phyloP scores from a whole-genome alignment of 2,113 vertebrate species.

The Mustelus asterias region DNA sequence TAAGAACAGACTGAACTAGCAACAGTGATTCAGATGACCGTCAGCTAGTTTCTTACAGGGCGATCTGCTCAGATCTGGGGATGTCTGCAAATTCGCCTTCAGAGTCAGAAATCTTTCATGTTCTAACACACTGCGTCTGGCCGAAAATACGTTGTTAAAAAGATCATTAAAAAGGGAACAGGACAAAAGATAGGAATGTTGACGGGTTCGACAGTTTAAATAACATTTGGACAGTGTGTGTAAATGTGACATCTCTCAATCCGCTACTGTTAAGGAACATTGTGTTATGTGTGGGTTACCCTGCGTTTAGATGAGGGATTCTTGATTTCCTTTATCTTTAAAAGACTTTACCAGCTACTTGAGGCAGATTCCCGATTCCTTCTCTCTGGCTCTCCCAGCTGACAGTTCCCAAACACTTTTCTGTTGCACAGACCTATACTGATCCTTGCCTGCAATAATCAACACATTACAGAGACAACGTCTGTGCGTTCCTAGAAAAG shows the following conservation, averaged over 20 bases:
- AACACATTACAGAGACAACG: not conserved
- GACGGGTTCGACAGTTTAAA: not conserved
- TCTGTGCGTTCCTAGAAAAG: not conserved
- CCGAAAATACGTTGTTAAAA: not conserved
- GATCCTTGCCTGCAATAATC: not conserved
- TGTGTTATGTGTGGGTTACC: not conserved
- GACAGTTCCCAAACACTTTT: not conserved
- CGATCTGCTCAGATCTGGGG: not conserved
- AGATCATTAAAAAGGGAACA: not conserved
- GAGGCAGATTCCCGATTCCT: not conserved
- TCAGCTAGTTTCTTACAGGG: not conserved
- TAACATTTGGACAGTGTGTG: not conserved
- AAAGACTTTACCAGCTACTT: not conserved
- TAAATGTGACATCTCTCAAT: not conserved
- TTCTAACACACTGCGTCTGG: not conserved
- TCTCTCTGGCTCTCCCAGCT: not conserved
- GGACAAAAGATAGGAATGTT: not conserved
- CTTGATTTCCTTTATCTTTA: not conserved
- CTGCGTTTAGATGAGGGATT: not conserved
- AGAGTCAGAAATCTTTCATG: not conserved
- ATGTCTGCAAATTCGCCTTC: not conserved
- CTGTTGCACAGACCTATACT: not conserved
- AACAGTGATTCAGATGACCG: not conserved
- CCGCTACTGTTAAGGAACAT: not conserved
- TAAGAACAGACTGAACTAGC: not conserved